Evolutionary conservation across 1,140 invertebrate genomes (phyloP), one percentile per base, ranked within the genome.

Genomic region (Sarcophaga peregrina): DNA sequence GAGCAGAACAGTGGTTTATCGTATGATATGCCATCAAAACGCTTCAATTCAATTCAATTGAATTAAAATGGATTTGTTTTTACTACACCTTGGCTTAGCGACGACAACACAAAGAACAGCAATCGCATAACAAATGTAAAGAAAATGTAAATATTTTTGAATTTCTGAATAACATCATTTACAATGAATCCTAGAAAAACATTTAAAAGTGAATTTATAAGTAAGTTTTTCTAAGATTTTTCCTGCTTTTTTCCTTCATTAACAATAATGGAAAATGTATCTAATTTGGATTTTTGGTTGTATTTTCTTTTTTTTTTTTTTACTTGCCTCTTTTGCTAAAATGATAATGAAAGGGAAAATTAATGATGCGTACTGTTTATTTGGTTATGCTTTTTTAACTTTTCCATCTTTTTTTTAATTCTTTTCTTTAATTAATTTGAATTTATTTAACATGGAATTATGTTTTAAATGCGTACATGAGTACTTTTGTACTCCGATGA

Each of bases 311-410:
- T 54, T 13, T 54, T 54, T n/a, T 15, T 5, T 54, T 54, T 62
- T 62, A 20, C 20, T 68, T 68, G 17, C n/a, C 62, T 8, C n/a
- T 68, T 11, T 58, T 58, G 54, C 54, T 58, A 58, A 58, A 58
- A 58, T 58, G 54, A 58, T 37, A 37, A 37, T 37, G 54, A 15
- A 58, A 13, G 54, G n/a, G n/a, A 58, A 58, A 58, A 58, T 58
- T 58, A 58, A 58, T 58, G 54, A 58, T 58, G 54, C 54, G 13
- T 58, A n/a, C 5, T 58, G 54, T 58, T 58, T 58, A n/a, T 58
- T 58, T 58, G n/a, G 54, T 58, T 58, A 58, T 58, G 54, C 54
- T n/a, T 58, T 58, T 58, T 58, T 58, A 58, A 58, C 54, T 58
- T 58, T 58, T 58, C 11, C n/a, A 58, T 37, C 4, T 37, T 37